A percentile compares a stretch with the other conserved stretches of the same genome.
These are phyloP conservation scores for Zonitis immaculata DNA, from an alignment of 2,888 invertebrate genomes.

Conservation along the genomic window DNA sequence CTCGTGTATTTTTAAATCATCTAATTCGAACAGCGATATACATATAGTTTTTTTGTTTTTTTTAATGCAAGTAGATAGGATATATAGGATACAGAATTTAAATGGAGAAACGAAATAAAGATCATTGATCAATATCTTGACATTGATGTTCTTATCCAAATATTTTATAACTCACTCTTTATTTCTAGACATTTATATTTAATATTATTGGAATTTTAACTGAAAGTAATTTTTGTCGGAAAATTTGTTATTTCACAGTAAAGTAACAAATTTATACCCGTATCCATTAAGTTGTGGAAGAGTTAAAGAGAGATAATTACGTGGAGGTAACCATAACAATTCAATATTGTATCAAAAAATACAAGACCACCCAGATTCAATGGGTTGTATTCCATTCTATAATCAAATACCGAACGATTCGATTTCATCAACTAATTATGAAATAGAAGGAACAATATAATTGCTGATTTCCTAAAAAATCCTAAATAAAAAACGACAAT, in stretches of 20 bases:
- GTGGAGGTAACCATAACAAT: conserved; percentile 12
- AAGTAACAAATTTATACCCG: conserved; percentile 5
- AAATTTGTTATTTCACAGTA: too few species aligned
- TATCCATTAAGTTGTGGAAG: conserved; percentile 1
- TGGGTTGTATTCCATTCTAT: conserved; percentile 8
- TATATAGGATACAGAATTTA: neutral
- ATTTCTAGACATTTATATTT: neutral
- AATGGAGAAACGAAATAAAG: neutral
- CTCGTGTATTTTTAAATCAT: too few species aligned
- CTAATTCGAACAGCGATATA: too few species aligned
- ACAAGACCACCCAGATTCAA: conserved; percentile 19
- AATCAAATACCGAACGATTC: conserved; percentile 3
- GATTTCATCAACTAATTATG: neutral
- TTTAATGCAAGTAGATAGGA: too few species aligned
- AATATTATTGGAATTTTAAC: neutral
- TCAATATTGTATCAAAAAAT: conserved; percentile 8
- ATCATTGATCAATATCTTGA: neutral
- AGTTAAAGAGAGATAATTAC: conserved; percentile 13
- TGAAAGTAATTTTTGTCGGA: too few species aligned
- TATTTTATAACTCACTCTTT: neutral
- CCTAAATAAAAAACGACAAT: neutral
- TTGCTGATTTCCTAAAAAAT: neutral
- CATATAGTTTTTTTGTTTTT: too few species aligned
- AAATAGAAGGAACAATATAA: neutral
- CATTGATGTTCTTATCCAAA: neutral